Conservation (phyloP, 1,140 invertebrate species). For the Medauroidea extradentata region DNA sequence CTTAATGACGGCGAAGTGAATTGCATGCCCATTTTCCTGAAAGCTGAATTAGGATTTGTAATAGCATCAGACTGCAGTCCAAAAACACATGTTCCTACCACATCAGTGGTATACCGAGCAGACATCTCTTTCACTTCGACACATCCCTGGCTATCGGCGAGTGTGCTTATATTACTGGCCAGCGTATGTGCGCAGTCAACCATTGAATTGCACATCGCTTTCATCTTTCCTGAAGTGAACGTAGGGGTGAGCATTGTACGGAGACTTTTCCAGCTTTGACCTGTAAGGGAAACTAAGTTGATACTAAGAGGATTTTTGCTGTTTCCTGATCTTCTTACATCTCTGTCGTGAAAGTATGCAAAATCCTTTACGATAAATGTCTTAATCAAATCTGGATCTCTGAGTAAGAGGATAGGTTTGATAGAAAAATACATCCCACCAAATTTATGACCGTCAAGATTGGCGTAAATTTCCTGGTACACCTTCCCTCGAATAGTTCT, state of each 20-base stretch:
- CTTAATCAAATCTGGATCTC: conserved; percentile 33
- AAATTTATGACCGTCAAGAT: not conserved
- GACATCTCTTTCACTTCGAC: conserved; percentile 19
- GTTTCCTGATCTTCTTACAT: not conserved
- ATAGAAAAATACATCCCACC: conserved; percentile 16
- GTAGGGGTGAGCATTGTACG: conserved; percentile 43
- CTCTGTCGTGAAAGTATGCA: conserved; percentile 14
- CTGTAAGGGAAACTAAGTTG: conserved; percentile 2
- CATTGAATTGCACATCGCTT: conserved; percentile 46
- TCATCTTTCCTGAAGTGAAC: conserved; percentile 49
- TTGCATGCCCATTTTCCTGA: conserved; percentile 43
- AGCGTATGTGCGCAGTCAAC: conserved; percentile 26
- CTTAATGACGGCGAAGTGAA: conserved; percentile 29
- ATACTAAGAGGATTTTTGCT: conserved; percentile 3
- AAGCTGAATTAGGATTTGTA: conserved; percentile 45
- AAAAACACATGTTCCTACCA: conserved; percentile 53
- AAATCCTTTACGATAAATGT: conserved; percentile 29
- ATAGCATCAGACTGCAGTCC: conserved; percentile 52
- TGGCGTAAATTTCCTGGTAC: not conserved
- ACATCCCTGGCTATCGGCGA: conserved; percentile 12
- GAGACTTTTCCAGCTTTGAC: conserved; percentile 38
- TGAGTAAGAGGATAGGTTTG: conserved; percentile 25
- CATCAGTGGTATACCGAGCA: conserved; percentile 50
- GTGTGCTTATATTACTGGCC: conserved; percentile 16
- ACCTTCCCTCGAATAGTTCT: conserved; percentile 7